Conservation (phyloP, 2,113 vertebrate genomes). For the Campylomormyrus numenius region DNA sequence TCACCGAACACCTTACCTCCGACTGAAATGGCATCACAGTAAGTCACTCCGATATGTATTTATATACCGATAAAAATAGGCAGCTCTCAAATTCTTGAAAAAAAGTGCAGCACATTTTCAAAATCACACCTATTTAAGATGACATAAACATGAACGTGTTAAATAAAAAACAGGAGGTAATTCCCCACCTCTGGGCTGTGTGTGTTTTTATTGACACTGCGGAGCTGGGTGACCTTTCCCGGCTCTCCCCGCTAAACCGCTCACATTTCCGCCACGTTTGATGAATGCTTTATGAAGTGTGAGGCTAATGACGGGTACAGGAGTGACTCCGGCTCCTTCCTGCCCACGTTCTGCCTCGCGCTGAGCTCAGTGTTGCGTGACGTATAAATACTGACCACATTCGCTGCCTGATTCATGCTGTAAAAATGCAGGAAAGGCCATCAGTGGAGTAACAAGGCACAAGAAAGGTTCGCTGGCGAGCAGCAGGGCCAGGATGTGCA, state of each 20-base stretch:
- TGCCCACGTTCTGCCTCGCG: neutral
- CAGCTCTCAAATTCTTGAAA: neutral
- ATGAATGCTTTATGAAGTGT: constrained; percentile 30
- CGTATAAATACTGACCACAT: constrained; percentile 23
- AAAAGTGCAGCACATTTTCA: neutral
- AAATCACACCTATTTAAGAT: neutral
- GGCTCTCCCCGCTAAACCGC: constrained; percentile 17
- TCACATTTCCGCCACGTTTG: constrained; percentile 5
- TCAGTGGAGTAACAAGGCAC: neutral
- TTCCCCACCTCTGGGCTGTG: neutral
- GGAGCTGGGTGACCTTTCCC: constrained; percentile 4
- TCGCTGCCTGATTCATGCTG: constrained; percentile 13
- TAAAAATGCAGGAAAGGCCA: constrained; percentile 17
- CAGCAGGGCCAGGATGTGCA: neutral
- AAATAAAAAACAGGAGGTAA: neutral
- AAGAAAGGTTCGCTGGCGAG: neutral
- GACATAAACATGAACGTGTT: neutral
- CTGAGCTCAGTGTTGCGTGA: constrained; percentile 6
- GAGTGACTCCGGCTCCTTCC: constrained; percentile 14
- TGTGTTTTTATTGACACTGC: neutral
- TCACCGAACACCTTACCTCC: neutral
- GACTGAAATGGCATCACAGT: neutral
- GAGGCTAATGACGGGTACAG: constrained; percentile 21
- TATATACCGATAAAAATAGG: neutral
- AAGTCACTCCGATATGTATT: neutral